phyloP scores from a whole-genome alignment of 2,888 invertebrate species.

The Apamea monoglypha region DNA sequence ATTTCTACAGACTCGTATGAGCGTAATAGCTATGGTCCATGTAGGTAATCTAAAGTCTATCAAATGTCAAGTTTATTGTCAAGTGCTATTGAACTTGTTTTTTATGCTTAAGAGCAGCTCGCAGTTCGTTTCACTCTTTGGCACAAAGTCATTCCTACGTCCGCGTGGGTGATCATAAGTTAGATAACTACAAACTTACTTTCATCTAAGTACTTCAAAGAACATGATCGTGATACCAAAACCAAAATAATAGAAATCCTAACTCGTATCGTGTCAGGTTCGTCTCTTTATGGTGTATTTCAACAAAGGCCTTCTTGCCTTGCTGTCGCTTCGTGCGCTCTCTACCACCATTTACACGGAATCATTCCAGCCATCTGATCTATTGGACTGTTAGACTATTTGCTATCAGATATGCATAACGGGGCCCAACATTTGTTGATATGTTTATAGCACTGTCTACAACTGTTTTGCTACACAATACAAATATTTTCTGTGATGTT shows the following conservation, averaged over 20 bases:
- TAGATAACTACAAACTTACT: neutral
- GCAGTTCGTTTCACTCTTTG: neutral
- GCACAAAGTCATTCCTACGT: neutral
- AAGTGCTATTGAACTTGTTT: conserved; percentile 1
- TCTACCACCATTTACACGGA: conserved; percentile 34
- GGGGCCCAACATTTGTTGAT: conserved; percentile 40
- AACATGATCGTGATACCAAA: neutral
- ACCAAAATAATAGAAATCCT: neutral
- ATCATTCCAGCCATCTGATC: conserved; percentile 48
- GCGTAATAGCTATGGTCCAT: neutral
- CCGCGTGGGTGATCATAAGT: neutral
- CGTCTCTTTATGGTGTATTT: neutral
- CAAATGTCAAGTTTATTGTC: neutral
- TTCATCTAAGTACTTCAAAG: neutral
- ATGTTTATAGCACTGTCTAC: conserved; percentile 28
- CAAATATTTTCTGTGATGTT: conserved; percentile 22
- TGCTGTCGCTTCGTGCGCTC: conserved; percentile 23
- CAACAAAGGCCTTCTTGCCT: conserved; percentile 1
- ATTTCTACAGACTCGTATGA: neutral
- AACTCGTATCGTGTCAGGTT: neutral
- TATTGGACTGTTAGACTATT: conserved; percentile 51
- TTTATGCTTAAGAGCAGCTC: neutral
- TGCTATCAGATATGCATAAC: conserved; percentile 58
- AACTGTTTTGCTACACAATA: conserved; percentile 14
- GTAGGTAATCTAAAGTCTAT: neutral